Evolutionary conservation across 2,797 vertebrate genomes (phyloP), one percentile per base, ranked within the genome.

Genomic region (Dermochelys coriacea): DNA sequence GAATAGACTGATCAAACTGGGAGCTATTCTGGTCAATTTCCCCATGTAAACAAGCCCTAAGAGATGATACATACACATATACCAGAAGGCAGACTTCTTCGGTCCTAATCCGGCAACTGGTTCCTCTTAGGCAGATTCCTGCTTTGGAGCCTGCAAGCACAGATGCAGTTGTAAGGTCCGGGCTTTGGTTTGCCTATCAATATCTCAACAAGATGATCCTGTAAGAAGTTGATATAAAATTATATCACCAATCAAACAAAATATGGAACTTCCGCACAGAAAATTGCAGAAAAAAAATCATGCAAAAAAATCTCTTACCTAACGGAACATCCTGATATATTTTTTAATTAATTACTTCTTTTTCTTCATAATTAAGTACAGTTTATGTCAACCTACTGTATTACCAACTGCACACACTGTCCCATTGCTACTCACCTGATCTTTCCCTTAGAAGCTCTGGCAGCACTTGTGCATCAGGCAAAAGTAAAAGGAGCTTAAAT

Each of bases 401-500:
- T 77, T 47, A 29, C 45, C 74, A 29, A 47, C 6, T 71, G 31
- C 90, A 45, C 64, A 45, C 55, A 81, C 87, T 90, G 82, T 41
- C 47, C 54, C 14, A 54, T 64, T 71, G 41, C 16, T 54, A 50
- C 92, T 98, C 88, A 47, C 61, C 90, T 94, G 37, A 16, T 75
- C 10, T 41, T 77, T 93, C 71, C 77, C 94, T 52, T 64, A 51
- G 75, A 34, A 85, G 25, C 81, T 50, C 57, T 61, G 57, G 34
- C 0, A 77, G 25, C 86, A 74, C 5, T 3, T 91, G 80, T n/a
- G 14, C 74, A 59, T 85, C 15, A 21, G 47, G 80, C 49, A 78
- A 82, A 68, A 93, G 14, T 91, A 79, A 81, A 89, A 64, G 27
- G n/a, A 54, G 52, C 57, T 97, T 97, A 95, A 95, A 75, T 85